Conservation (phyloP, 2,888 invertebrate species). For the Melanargia galathea region DNA sequence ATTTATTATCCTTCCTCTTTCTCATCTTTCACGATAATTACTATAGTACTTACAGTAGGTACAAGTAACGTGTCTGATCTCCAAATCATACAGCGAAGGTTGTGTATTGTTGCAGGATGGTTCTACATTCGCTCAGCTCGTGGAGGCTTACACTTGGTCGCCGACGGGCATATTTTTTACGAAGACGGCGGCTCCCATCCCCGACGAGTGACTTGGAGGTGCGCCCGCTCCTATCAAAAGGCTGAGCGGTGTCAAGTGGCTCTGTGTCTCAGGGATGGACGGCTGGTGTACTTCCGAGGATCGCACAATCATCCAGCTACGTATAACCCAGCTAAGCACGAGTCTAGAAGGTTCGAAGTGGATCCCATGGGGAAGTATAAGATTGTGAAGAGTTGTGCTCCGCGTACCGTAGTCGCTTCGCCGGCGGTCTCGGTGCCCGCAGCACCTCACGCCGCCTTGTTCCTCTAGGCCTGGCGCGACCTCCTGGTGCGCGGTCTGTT, state of each 20-base stretch:
- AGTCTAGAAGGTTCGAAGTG: slow-evolving; percentile 72
- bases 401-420: slow-evolving; percentile 49
- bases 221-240: slow-evolving; percentile 77
- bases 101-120: slow-evolving; percentile 67
- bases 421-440: slow-evolving; percentile 59
- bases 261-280: slow-evolving; percentile 74
- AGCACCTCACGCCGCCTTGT: slow-evolving; percentile 67
- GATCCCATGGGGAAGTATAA: slow-evolving; percentile 80
- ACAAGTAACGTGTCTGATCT: not conserved
- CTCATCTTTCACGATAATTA: not conserved
- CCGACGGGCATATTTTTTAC: slow-evolving; percentile 77
- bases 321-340: slow-evolving; percentile 74
- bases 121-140: slow-evolving; percentile 78
- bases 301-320: slow-evolving; percentile 75
- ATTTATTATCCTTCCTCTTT: not conserved
- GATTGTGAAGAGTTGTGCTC: slow-evolving; percentile 63
- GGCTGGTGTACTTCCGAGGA: slow-evolving; percentile 74
- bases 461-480: slow-evolving; percentile 81
- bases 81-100: slow-evolving; percentile 35
- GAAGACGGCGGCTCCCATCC: slow-evolving; percentile 78
- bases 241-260: slow-evolving; percentile 77
- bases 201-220: slow-evolving; percentile 76
- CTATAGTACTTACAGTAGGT: too few species aligned
- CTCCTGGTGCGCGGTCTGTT: slow-evolving; percentile 77
- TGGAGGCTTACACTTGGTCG: slow-evolving; percentile 74